Base-by-base conservation (phyloP, 2,113 vertebrate genomes). In the Embiotoca jacksoni region DNA sequence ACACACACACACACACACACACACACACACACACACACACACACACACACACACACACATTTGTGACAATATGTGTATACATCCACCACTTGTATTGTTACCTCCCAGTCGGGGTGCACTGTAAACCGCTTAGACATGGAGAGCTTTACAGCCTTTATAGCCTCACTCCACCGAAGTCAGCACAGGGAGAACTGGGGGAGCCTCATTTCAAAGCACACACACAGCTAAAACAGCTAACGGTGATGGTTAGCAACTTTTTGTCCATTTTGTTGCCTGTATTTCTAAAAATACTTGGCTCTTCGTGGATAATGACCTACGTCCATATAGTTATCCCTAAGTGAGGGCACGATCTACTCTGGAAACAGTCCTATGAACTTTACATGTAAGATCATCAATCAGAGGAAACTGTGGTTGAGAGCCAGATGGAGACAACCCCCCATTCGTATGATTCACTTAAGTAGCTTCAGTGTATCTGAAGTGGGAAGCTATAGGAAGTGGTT, bases 101-200 rank as follows among this genome's bases (percentile, higher is more conserved):
- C 61, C 75, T 84, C 80, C 60, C 84, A 59, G 85, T 74, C 35
- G 70, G 84, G 83, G 67, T 52, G 54, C 75, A 82, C 52, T 80
- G 75, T 90, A 93, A 93, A 90, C 82, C 72, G 59, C 80, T 91
- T 90, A 89, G 78, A 88, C 76, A 50, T 77, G 74, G 84, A 80
- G 86, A 79, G 87, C 82, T 87, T 88, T 86, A 52, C 77, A 78
- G 89, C 74, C 65, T 85, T 85, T 83, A 77, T 58, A 81, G 66
- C 64, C 56, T 57, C 35, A 39, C 50, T 83, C 69, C 79, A 1
- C 50, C 56, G 15, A 69, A 78, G 15, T 79, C 75, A 87, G 67
- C 83, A 78, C 66, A 44, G 49, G 50, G 59, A 64, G 58, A 23
- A 58, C 57, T 41, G 47, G n/a, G 50, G 39, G 49, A 50, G 23